Evolutionary conservation across 2,888 invertebrate genomes (phyloP).

Genomic region (Cancer borealis): DNA sequence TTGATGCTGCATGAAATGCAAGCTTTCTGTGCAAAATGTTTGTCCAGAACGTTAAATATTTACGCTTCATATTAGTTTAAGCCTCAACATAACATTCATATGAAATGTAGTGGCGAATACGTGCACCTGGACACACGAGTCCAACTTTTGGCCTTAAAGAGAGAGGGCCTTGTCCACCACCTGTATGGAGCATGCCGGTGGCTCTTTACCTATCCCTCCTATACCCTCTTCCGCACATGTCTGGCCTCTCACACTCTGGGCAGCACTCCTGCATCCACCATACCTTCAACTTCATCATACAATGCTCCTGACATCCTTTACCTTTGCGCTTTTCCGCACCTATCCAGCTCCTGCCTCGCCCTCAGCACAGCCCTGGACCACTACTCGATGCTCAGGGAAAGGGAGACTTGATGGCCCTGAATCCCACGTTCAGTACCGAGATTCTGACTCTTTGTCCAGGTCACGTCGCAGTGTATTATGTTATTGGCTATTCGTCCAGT

Average conservation of each 20-base stretch:
- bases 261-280: too few relatives aligned
- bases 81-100: not conserved
- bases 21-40: not conserved
- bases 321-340: not conserved
- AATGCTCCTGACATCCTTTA: not conserved
- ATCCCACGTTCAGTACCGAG: not conserved
- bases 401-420: not conserved
- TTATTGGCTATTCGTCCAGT: not conserved
- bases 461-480: not conserved
- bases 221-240: too few relatives aligned
- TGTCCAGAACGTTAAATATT: not conserved
- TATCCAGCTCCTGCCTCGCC: not conserved
- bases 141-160: conserved; percentile 20
- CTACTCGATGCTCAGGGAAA: not conserved
- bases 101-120: conserved; percentile 8
- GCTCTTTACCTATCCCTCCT: too few relatives aligned
- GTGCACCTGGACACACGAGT: not conserved
- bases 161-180: not conserved
- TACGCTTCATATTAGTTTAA: not conserved
- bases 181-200: too few relatives aligned
- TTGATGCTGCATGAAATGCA: not conserved
- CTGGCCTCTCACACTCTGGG: too few relatives aligned
- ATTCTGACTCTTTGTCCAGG: not conserved
- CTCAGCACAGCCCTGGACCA: not conserved
- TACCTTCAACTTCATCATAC: not conserved